Evolutionary conservation across 2,113 vertebrate genomes (phyloP), one percentile per base, ranked within the genome.

Genomic region (Malurus cyaneus): DNA sequence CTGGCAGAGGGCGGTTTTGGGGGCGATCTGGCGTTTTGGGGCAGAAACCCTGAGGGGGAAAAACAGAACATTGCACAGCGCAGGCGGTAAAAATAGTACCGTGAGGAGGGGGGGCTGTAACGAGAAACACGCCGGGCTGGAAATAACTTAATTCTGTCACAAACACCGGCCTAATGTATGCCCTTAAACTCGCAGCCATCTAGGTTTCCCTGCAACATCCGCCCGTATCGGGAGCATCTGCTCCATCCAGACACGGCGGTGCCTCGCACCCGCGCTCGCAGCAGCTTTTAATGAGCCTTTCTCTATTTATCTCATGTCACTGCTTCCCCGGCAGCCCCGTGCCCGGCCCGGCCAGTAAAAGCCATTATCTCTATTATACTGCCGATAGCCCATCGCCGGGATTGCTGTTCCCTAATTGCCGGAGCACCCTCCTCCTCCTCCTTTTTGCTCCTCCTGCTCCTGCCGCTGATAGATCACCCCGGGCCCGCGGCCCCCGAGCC

Each of bases 341-440:
- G 92, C 96, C 97, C 95, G 91, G 83, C 95, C 97, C 97, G 97
- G 93, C 98, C 98, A 97, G 96, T 95, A 98, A 98, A 98, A 98
- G 95, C 98, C 98, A 98, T 98, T 98, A 98, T 97, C 96, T 97
- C 98, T 98, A 98, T 98, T 97, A 98, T 96, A 92, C 96, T 98
- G 98, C 97, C 97, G 97, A 98, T 98, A 98, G 97, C 97, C 92
- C 97, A 97, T 97, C 97, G 97, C 95, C 71, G 93, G 97, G 98
- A 98, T 97, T 97, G 97, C 98, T 97, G 97, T 97, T 98, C 96
- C 89, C 98, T 98, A 98, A 98, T 98, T 98, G 98, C 98, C 95
- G 94, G 84, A 98, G 98, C 93, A 84, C 78, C 93, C 96, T 97
- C 95, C 95, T 93, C 96, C 98, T 96, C 95, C 41, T 44, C 14